These are phyloP conservation scores for Gallinago jamesoni DNA, from an alignment of 2,113 vertebrate species.

Conservation along the genomic window DNA sequence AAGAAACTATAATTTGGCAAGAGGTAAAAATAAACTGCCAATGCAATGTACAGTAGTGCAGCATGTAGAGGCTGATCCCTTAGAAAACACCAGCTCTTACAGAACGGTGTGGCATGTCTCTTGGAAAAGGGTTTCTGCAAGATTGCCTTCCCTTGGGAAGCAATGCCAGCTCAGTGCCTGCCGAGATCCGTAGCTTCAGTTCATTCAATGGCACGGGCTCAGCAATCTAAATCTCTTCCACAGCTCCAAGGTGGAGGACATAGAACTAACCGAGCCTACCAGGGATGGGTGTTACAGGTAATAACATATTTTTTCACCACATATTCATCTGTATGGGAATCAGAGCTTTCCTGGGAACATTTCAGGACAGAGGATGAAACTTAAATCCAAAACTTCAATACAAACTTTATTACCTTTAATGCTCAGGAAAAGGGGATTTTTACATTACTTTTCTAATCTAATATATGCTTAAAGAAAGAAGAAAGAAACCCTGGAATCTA, in stretches of 20 bases:
- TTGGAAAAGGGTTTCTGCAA: neutral
- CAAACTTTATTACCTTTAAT: neutral
- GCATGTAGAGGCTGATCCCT: neutral
- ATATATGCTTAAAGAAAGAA: neutral
- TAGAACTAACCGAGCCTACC: neutral
- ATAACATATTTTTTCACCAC: neutral
- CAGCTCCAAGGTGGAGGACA: neutral
- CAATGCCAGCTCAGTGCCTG: accelerated
- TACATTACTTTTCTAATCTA: neutral
- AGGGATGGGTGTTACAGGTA: neutral
- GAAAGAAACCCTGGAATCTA: neutral
- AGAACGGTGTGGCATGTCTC: accelerated
- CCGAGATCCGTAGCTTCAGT: neutral
- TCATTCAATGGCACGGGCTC: neutral
- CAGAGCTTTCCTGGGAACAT: neutral
- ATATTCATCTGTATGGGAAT: neutral
- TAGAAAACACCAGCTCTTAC: neutral
- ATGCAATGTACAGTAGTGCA: neutral
- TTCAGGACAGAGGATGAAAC: neutral
- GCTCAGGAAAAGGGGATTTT: neutral
- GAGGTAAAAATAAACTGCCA: neutral
- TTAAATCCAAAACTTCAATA: neutral
- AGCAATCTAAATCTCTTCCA: neutral
- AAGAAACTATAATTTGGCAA: neutral
- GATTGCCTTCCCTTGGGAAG: neutral